These are phyloP conservation scores for Hemiprocne comata DNA, from an alignment of 2,113 vertebrate species.

Conservation along the genomic window DNA sequence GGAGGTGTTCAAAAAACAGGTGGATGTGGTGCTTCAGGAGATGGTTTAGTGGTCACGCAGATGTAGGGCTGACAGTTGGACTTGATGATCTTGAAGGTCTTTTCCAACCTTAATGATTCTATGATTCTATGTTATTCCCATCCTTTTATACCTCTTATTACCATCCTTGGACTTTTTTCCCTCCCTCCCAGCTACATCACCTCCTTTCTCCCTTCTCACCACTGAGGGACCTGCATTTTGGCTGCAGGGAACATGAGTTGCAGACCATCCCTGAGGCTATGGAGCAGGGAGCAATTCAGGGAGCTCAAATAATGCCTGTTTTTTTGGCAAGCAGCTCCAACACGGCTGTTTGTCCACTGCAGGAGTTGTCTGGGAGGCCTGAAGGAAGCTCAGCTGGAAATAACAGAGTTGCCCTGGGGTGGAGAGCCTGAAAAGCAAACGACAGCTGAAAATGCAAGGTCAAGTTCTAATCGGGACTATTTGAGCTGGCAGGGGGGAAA, in stretches of 20 bases:
- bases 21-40: no score
- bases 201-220: background rate
- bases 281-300: rapidly evolving
- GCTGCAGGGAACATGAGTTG: background rate
- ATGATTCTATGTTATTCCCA: no score
- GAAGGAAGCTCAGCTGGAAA: background rate
- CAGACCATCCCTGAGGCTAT: rapidly evolving
- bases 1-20: no score
- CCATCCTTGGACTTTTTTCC: background rate
- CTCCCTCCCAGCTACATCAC: background rate
- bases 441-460: background rate
- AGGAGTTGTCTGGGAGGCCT: background rate
- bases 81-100: no score
- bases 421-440: background rate
- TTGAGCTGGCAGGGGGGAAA: background rate
- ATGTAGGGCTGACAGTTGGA: no score
- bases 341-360: background rate
- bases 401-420: background rate
- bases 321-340: background rate
- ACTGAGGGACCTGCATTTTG: background rate
- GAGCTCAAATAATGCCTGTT: no score
- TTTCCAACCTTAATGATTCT: no score
- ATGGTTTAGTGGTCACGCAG: no score
- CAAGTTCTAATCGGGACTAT: background rate
- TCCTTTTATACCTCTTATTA: background rate